Conservation (phyloP, 2,113 vertebrate genomes). For the Procapra przewalskii region DNA sequence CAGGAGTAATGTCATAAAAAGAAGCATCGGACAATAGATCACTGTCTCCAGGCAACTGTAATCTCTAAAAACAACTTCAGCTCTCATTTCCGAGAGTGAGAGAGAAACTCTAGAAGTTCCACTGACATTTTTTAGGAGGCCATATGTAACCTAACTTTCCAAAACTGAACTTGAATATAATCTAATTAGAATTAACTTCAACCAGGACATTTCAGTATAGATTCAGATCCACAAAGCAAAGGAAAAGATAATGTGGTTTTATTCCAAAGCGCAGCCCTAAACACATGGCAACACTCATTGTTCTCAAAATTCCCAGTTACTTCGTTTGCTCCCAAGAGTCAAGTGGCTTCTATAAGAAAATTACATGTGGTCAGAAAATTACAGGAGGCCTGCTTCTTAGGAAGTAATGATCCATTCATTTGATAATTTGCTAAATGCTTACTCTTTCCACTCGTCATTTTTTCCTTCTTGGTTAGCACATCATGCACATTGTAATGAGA, state of each 20-base stretch:
- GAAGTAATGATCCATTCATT: constrained; percentile 1
- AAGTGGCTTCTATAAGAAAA: constrained; percentile 29
- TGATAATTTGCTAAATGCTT: constrained; percentile 42
- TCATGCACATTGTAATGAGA: background rate
- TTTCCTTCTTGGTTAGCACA: constrained; percentile 25
- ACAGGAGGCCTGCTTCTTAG: background rate
- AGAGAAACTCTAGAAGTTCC: constrained; percentile 47
- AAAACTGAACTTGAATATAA: constrained; percentile 40
- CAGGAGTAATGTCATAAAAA: constrained; percentile 47
- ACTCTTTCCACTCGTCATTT: background rate
- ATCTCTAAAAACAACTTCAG: constrained; percentile 64
- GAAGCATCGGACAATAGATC: constrained; percentile 60
- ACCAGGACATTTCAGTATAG: constrained; percentile 3
- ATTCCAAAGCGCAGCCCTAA: background rate
- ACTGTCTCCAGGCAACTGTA: constrained; percentile 44
- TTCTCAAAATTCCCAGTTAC: background rate
- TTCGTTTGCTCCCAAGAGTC: constrained; percentile 29
- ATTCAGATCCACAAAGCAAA: constrained; percentile 3
- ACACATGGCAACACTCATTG: constrained; percentile 3
- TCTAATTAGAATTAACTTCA: constrained; percentile 39
- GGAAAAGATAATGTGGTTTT: background rate
- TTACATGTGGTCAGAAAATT: constrained; percentile 11
- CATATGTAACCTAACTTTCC: constrained; percentile 25
- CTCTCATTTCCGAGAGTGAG: constrained; percentile 44
- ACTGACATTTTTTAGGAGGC: constrained; percentile 8